A percentile compares a stretch with the other conserved stretches of the same genome.
phyloP scores from a whole-genome alignment of 2,888 invertebrate species.

The Liopterus haemorrhoidalis region DNA sequence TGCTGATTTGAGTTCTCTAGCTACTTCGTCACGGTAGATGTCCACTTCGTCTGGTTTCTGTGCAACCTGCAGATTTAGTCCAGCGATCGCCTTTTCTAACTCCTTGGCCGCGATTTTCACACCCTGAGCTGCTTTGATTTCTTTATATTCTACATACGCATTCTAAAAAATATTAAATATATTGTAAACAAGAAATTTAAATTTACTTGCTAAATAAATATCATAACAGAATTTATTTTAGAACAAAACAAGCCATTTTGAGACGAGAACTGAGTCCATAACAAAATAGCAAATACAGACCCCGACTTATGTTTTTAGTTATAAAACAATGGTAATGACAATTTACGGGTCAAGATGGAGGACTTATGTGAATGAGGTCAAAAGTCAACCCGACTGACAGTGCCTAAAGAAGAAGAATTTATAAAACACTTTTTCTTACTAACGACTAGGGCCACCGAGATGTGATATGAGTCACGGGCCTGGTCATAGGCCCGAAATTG shows the following conservation, averaged over 20 bases:
- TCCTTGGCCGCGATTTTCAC: constrained; percentile 98
- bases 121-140: constrained; percentile 93
- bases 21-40: constrained; percentile 75
- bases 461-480: too few species aligned
- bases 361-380: too few species aligned
- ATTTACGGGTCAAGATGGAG: too few species aligned
- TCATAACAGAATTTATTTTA: neutral
- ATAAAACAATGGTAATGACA: too few species aligned
- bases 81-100: constrained; percentile 95
- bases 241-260: neutral
- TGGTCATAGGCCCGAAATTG: too few species aligned
- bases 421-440: too few species aligned
- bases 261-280: too few species aligned
- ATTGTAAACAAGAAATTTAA: constrained; percentile 14
- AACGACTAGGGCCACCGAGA: too few species aligned
- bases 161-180: constrained; percentile 50
- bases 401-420: too few species aligned
- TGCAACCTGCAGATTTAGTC: constrained; percentile 87
- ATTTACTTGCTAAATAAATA: constrained; percentile 2
- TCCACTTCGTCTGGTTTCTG: constrained; percentile 92
- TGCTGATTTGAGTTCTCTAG: constrained; percentile 79
- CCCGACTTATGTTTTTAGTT: too few species aligned
- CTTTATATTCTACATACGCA: constrained; percentile 90
- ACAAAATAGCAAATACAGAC: too few species aligned
- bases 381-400: too few species aligned